Percentiles rank a stretch among this genome's conserved stretches.
These are phyloP conservation scores for Maconellicoccus hirsutus DNA, from an alignment of 1,140 invertebrate genomes.

Conservation along the genomic window DNA sequence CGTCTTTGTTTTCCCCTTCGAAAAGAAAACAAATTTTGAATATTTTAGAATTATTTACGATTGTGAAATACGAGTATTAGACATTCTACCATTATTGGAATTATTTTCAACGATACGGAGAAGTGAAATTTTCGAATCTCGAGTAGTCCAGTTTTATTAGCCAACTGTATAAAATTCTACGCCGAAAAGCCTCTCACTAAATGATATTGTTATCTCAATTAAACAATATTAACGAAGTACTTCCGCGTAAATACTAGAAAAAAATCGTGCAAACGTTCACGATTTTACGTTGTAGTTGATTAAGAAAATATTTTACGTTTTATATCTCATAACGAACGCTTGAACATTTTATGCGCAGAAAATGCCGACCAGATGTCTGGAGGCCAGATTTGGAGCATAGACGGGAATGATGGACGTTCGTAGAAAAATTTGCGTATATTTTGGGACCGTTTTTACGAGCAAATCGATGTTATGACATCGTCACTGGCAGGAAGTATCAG, in stretches of 20 bases:
- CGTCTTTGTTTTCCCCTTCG: no score
- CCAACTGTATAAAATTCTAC: no score
- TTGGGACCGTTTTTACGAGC: not conserved
- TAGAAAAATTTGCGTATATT: not conserved
- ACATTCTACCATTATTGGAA: no score
- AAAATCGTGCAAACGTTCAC: not conserved
- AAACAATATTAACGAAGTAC: not conserved
- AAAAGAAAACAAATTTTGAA: no score
- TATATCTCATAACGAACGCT: no score
- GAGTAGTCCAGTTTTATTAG: no score
- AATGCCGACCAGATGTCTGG: slow-evolving; percentile 6
- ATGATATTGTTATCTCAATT: not conserved
- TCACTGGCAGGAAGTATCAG: slow-evolving; percentile 12
- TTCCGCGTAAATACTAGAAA: not conserved
- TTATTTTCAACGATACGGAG: no score
- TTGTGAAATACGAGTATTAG: no score
- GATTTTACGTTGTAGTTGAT: no score
- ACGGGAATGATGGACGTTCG: not conserved
- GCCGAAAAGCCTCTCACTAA: not conserved
- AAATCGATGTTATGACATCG: slow-evolving; percentile 15
- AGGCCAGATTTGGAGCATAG: not conserved
- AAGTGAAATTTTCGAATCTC: no score
- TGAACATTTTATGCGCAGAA: not conserved
- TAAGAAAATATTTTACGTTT: no score
- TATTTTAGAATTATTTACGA: no score